Percentiles rank a stretch among this genome's conserved stretches.
Conservation (phyloP, 2,888 invertebrate genomes). For the Cabera pusaria region DNA sequence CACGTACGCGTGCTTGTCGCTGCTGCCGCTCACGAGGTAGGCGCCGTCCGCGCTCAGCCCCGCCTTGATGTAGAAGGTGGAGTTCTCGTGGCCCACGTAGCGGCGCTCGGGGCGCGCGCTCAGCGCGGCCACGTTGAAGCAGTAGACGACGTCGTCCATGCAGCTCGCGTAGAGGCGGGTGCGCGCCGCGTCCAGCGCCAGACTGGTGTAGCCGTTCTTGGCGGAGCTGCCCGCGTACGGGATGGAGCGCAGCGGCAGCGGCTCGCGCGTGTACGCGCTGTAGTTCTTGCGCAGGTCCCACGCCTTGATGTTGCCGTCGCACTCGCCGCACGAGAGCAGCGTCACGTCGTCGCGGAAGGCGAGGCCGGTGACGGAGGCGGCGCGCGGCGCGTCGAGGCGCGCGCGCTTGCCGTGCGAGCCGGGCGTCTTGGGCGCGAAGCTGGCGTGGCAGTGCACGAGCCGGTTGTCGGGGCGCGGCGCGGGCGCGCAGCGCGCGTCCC, state of each 20-base stretch:
- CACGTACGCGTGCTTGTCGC: slow-evolving; percentile 92
- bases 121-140: slow-evolving; percentile 90
- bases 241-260: slow-evolving; percentile 88
- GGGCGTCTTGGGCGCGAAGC: slow-evolving; percentile 86
- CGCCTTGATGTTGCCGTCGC: slow-evolving; percentile 92
- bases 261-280: slow-evolving; percentile 85
- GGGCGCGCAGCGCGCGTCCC: slow-evolving; percentile 86
- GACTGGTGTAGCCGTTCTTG: slow-evolving; percentile 88
- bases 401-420: slow-evolving; percentile 76
- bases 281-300: slow-evolving; percentile 95
- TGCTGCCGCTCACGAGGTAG: slow-evolving; percentile 94
- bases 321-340: slow-evolving; percentile 93
- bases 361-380: slow-evolving; percentile 91
- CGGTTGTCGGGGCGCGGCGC: slow-evolving; percentile 81
- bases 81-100: slow-evolving; percentile 89
- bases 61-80: slow-evolving; percentile 93
- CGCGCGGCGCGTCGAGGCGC: slow-evolving; percentile 75
- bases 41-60: slow-evolving; percentile 90
- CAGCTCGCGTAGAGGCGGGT: slow-evolving; percentile 92
- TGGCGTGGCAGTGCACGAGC: slow-evolving; percentile 70
- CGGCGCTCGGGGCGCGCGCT: slow-evolving; percentile 85
- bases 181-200: slow-evolving; percentile 88
- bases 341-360: slow-evolving; percentile 91
- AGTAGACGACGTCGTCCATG: slow-evolving; percentile 93
- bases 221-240: slow-evolving; percentile 89